Evolutionary conservation across 2,797 vertebrate genomes (phyloP).

Genomic region (Coregonus sp.): DNA sequence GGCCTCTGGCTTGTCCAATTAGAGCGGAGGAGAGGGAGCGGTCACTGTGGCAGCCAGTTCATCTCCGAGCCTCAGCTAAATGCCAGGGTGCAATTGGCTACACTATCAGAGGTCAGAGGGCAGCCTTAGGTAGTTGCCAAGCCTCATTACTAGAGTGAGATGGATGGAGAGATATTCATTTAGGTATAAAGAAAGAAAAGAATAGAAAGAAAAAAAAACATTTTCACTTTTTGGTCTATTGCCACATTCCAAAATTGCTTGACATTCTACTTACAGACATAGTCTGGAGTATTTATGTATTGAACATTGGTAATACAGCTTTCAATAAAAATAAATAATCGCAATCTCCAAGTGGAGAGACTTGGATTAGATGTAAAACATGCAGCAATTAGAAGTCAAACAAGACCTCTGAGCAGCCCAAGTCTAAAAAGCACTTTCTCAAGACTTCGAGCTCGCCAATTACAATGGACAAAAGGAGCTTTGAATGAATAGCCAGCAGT

Average conservation of each 20-base stretch:
- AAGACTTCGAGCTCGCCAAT: constrained; percentile 39
- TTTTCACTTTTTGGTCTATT: no score
- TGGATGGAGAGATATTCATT: background rate
- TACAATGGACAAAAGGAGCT: constrained; percentile 39
- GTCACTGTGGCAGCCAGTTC: background rate
- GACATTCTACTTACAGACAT: background rate
- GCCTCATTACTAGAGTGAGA: background rate
- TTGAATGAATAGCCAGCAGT: constrained; percentile 31
- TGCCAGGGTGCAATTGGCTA: background rate
- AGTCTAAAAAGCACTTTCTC: constrained; percentile 37
- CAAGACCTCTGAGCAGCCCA: constrained; percentile 24
- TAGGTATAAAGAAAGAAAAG: background rate
- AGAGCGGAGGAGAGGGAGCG: constrained; percentile 2
- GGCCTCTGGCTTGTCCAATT: constrained; percentile 32
- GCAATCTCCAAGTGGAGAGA: background rate
- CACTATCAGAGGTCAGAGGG: no score
- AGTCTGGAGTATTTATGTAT: background rate
- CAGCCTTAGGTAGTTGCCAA: no score
- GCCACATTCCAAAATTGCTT: background rate
- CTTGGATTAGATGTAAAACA: constrained; percentile 1
- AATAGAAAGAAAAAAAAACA: background rate
- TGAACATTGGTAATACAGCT: background rate
- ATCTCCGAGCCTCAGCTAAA: background rate
- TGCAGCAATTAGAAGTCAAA: constrained; percentile 31
- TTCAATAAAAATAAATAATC: background rate